These are phyloP conservation scores for Centruroides sculpturatus DNA, from an alignment of 1,140 invertebrate genomes.

Conservation along the genomic window DNA sequence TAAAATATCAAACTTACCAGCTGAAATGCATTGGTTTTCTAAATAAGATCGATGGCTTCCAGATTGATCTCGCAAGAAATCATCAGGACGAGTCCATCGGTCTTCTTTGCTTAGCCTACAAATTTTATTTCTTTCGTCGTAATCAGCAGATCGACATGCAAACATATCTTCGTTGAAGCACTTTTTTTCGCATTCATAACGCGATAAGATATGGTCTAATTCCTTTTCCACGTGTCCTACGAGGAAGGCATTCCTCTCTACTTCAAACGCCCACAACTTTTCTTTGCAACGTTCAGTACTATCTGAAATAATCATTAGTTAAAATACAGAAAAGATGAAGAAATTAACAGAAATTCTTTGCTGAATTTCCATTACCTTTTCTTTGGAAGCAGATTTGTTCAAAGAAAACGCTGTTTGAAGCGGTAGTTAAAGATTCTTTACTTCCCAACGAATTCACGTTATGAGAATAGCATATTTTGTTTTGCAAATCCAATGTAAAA, in stretches of 20 bases:
- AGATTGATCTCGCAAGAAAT: slow-evolving; percentile 26
- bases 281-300: slow-evolving; percentile 27
- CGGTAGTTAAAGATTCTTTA: slow-evolving; percentile 24
- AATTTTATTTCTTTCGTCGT: slow-evolving; percentile 25
- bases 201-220: slow-evolving; percentile 27
- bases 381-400: slow-evolving; percentile 32
- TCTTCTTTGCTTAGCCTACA: slow-evolving; percentile 35
- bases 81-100: slow-evolving; percentile 32
- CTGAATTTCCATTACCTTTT: slow-evolving; percentile 11
- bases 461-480: slow-evolving; percentile 28
- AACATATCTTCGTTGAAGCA: slow-evolving; percentile 33
- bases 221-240: slow-evolving; percentile 34
- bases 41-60: slow-evolving; percentile 32
- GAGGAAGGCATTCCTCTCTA: slow-evolving; percentile 31
- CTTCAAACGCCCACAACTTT: slow-evolving; percentile 34
- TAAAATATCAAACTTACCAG: slow-evolving; percentile 10
- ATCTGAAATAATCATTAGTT: neutral
- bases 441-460: slow-evolving; percentile 22
- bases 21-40: slow-evolving; percentile 35
- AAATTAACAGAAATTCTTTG: too few species aligned
- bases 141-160: slow-evolving; percentile 34
- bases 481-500: slow-evolving; percentile 31
- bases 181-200: slow-evolving; percentile 32
- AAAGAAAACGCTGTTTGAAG: slow-evolving; percentile 28
- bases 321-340: too few species aligned